Conservation (phyloP, 1,140 invertebrate genomes). For the Drosophila santomea region DNA sequence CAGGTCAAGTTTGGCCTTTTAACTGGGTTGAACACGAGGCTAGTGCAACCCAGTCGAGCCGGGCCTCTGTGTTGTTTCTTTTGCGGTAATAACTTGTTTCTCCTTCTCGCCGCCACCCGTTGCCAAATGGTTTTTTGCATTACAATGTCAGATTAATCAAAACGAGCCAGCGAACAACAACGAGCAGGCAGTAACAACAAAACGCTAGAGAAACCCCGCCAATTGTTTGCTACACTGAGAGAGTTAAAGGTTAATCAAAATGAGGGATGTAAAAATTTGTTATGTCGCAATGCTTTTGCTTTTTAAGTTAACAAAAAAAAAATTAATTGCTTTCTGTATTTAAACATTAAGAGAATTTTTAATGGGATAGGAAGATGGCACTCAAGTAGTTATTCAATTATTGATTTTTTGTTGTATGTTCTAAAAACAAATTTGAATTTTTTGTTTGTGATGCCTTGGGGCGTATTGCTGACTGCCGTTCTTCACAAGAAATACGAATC, state of each 20-base stretch:
- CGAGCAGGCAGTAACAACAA: constrained; percentile 39
- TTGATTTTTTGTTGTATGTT: too few relatives aligned
- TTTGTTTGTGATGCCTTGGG: constrained; percentile 21
- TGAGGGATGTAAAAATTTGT: too few relatives aligned
- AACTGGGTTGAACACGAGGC: constrained; percentile 75
- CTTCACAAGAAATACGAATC: constrained; percentile 82
- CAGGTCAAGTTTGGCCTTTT: constrained; percentile 80
- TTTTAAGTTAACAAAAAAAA: too few relatives aligned
- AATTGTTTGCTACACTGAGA: constrained; percentile 64
- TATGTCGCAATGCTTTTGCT: too few relatives aligned
- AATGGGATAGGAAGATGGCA: too few relatives aligned
- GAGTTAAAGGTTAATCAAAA: background rate
- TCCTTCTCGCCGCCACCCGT: constrained; percentile 35
- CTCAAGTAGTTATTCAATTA: too few relatives aligned
- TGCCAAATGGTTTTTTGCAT: constrained; percentile 82
- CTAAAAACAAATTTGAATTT: background rate
- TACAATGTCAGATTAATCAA: constrained; percentile 84
- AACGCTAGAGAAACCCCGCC: constrained; percentile 79
- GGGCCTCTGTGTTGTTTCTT: constrained; percentile 12
- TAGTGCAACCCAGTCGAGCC: constrained; percentile 28
- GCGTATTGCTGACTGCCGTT: constrained; percentile 59
- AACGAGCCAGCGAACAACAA: constrained; percentile 69
- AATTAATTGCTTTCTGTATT: too few relatives aligned
- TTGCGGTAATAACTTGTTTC: constrained; percentile 64
- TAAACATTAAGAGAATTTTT: too few relatives aligned